Percentiles rank a stretch among this genome's conserved stretches.
Evolutionary conservation across 2,888 invertebrate genomes (phyloP).

Genomic region (Folsomia candida): DNA sequence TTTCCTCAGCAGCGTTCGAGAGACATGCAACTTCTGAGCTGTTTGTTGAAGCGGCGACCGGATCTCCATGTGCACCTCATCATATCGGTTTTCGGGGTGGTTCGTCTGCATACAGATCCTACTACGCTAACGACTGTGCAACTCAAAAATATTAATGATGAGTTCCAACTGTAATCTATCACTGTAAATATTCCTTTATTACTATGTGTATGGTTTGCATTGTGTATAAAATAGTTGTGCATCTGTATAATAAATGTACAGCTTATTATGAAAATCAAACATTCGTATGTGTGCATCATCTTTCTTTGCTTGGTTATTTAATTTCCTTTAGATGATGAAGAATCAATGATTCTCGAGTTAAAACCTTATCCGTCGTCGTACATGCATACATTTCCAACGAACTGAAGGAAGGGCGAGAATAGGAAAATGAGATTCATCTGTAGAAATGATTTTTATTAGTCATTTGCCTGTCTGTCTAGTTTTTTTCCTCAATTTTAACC

Average conservation of each 20-base stretch:
- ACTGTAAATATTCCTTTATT: not conserved
- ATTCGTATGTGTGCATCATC: no score
- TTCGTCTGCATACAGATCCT: conserved; percentile 42
- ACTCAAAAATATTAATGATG: conserved; percentile 40
- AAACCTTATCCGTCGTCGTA: not conserved
- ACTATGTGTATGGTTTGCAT: not conserved
- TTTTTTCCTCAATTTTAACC: not conserved
- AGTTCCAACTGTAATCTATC: not conserved
- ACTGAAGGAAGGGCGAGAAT: not conserved
- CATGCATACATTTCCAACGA: not conserved
- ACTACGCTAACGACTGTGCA: conserved; percentile 46
- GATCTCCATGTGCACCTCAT: conserved; percentile 42
- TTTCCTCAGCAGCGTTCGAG: conserved; percentile 23
- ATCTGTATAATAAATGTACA: not conserved
- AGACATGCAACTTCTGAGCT: conserved; percentile 37
- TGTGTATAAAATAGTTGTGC: not conserved
- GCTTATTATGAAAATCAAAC: not conserved
- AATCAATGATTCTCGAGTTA: not conserved
- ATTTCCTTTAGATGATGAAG: not conserved
- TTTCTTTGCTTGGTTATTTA: no score
- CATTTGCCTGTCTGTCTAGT: not conserved
- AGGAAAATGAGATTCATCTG: not conserved
- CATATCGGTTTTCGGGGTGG: conserved; percentile 39
- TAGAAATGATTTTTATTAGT: not conserved
- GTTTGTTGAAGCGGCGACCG: conserved; percentile 32